phyloP scores from a whole-genome alignment of 2,113 vertebrate genomes.

The Embiotoca jacksoni region DNA sequence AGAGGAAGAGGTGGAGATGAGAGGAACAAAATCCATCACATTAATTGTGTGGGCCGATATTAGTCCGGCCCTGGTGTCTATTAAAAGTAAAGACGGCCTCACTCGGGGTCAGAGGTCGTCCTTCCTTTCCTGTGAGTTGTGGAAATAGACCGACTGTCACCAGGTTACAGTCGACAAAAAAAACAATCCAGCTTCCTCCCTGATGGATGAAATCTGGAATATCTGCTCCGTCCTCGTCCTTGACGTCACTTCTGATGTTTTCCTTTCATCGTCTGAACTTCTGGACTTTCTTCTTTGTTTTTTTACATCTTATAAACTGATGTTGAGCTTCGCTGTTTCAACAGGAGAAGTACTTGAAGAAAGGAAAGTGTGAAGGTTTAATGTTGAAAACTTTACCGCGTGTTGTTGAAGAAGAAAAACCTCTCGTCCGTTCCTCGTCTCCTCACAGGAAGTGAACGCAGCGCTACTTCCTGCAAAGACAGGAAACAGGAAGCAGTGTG shows the following conservation, averaged over 20 bases:
- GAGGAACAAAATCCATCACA: no score
- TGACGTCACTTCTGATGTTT: conserved; percentile 28
- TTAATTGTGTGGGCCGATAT: not conserved
- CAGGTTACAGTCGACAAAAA: conserved; percentile 32
- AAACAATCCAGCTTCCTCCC: conserved; percentile 53
- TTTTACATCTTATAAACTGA: not conserved
- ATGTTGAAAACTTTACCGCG: not conserved
- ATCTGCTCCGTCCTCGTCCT: conserved; percentile 3
- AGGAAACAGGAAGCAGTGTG: conserved; percentile 82
- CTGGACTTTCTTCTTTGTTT: not conserved
- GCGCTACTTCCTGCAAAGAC: conserved; percentile 78
- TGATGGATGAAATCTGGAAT: not conserved
- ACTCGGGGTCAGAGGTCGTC: conserved; percentile 35
- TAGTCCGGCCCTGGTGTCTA: conserved; percentile 32
- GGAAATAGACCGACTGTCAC: conserved; percentile 38
- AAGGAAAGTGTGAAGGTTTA: not conserved
- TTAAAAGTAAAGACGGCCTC: conserved; percentile 48
- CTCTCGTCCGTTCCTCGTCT: not conserved
- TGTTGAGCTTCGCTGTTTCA: no score
- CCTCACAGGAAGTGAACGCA: conserved; percentile 77
- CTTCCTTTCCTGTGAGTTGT: conserved; percentile 47
- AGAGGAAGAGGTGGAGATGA: no score
- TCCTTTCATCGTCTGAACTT: conserved; percentile 8
- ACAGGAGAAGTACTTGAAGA: not conserved
- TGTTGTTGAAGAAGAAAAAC: not conserved